Conservation (phyloP, 2,888 invertebrate genomes). For the Drosophila birchii region DNA sequence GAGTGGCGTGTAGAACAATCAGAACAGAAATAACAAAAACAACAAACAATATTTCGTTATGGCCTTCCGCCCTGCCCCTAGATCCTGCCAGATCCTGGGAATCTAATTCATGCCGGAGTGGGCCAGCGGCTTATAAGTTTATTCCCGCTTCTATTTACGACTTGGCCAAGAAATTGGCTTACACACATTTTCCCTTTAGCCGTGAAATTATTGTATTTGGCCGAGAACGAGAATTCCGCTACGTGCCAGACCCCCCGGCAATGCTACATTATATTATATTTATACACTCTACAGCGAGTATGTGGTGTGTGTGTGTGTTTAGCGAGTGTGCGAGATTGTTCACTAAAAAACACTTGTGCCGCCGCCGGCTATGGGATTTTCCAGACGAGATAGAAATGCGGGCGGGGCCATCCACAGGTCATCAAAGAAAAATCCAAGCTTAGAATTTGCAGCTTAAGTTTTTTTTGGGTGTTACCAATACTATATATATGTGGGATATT, state of each 20-base stretch:
- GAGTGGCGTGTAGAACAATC: conserved; percentile 70
- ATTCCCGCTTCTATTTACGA: conserved; percentile 74
- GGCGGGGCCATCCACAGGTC: conserved; percentile 28
- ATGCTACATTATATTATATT: conserved; percentile 36
- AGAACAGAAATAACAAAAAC: conserved; percentile 47
- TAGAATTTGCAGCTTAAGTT: neutral
- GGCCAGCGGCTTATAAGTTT: conserved; percentile 76
- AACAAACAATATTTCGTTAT: conserved; percentile 52
- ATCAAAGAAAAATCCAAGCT: conserved; percentile 25
- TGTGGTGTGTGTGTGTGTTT: conserved; percentile 10
- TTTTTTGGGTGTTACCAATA: neutral
- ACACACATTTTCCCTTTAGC: conserved; percentile 76
- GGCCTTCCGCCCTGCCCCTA: neutral
- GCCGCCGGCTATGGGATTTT: conserved; percentile 51
- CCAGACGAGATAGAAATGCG: conserved; percentile 21
- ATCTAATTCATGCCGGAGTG: conserved; percentile 47
- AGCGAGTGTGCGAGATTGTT: conserved; percentile 31
- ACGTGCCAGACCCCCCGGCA: conserved; percentile 46
- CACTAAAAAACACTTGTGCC: conserved; percentile 56
- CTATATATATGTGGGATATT: neutral
- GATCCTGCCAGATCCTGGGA: conserved; percentile 6
- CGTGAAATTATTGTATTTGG: conserved; percentile 72
- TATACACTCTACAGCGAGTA: conserved; percentile 5
- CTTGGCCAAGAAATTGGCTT: conserved; percentile 73
- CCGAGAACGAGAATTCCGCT: conserved; percentile 39